Base-by-base conservation (phyloP, 2,113 vertebrate genomes). In the Coptodon rendalli region DNA sequence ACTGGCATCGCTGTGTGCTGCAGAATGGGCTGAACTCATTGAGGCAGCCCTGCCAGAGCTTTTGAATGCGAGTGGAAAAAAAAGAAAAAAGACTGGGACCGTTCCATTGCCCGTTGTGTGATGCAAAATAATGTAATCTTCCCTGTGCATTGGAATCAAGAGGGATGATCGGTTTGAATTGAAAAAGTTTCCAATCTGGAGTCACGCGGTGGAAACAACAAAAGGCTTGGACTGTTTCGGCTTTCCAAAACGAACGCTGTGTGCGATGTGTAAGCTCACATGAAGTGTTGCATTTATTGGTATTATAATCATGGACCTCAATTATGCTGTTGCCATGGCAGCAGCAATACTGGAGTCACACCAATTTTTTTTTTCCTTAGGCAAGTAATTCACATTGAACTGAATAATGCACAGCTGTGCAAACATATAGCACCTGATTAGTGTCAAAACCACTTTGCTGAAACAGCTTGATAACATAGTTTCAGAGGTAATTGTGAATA, bases 111-210 rank as follows among this genome's bases (percentile, higher is more conserved):
- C 71, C 57, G 71, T 82, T 86, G 87, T 91, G 82, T 82, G 80
- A 89, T 82, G 92, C 85, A 86, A 90, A 91, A 92, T 86, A 89
- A 81, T 73, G 66, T 84, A 89, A 94, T 93, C 84, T 83, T 63
- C 54, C 90, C 53, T 89, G 57, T 79, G 85, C 71, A 9, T 6
- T 92, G 89, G 89, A 94, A 89, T 89, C 71, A 38, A 79, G 57
- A 79, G 24, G 79, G 80, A 89, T 54, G 61, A 85, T 90, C 2
- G 10, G 59, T 79, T 31, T 63, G 56, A 86, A 82, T 85, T 56
- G 34, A n/a, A 54, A 92, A 92, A 88, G 61, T 89, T 76, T 81
- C 68, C 81, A 80, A 87, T 73, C 76, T 63, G 66, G 53, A 88
- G 56, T 10, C 53, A 5, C 31, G 19, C 5, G 5, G 38, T 22